These are phyloP conservation scores for Spongia lamella DNA, from an alignment of 37 sponge, comb jelly and placozoan genomes.

Conservation along the genomic window DNA sequence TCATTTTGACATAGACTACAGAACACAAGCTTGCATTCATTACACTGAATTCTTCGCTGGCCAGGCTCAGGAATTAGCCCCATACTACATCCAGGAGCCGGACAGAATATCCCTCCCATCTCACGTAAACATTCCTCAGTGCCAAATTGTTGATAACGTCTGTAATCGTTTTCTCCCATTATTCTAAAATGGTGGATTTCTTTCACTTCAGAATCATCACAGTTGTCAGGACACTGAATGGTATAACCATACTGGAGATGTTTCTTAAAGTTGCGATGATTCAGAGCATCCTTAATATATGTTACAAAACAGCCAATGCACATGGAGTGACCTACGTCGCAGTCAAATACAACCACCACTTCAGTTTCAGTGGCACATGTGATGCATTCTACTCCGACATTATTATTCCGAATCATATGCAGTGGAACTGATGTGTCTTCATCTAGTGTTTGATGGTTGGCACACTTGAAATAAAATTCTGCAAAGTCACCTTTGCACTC, in stretches of 20 bases:
- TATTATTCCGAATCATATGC: conserved; percentile 70
- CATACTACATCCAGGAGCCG: conserved; percentile 63
- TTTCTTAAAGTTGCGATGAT: conserved; percentile 68
- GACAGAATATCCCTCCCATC: conserved; percentile 89
- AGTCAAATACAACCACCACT: conserved; percentile 68
- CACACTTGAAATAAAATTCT: conserved; percentile 93
- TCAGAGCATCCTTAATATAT: conserved; percentile 57
- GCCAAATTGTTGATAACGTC: conserved; percentile 77
- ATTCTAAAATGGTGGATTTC: conserved; percentile 79
- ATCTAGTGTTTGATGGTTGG: conserved; percentile 45
- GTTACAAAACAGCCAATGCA: conserved; percentile 80
- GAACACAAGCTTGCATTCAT: conserved; percentile 76
- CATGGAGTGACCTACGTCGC: conserved; percentile 62
- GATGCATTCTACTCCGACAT: conserved; percentile 49
- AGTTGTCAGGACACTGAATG: conserved; percentile 76
- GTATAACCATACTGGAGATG: conserved; percentile 71
- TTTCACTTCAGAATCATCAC: conserved; percentile 58
- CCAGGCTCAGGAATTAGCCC: conserved; percentile 66
- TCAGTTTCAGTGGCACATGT: conserved; percentile 57
- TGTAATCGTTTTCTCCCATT: conserved; percentile 68
- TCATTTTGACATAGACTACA: conserved; percentile 52
- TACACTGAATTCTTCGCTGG: conserved; percentile 54
- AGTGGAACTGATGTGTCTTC: too few species aligned
- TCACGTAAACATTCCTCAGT: conserved; percentile 79
- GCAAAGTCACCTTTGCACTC: conserved; percentile 30